Conservation (phyloP, 1,140 invertebrate genomes). For the Heliconius hewitsoni region DNA sequence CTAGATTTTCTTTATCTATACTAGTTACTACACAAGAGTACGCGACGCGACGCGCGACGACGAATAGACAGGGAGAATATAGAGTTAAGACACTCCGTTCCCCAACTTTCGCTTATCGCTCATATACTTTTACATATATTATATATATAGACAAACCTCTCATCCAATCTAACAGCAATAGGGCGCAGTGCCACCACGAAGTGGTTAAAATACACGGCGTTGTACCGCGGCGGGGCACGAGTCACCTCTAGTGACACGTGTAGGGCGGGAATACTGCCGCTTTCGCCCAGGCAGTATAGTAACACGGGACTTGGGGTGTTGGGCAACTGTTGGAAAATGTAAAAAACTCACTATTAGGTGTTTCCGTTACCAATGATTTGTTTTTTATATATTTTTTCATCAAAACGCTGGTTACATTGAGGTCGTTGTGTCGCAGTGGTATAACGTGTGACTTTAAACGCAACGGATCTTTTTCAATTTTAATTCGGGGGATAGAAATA, state of each 20-base stretch:
- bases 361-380: background rate
- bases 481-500: no score
- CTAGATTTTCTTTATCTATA: no score
- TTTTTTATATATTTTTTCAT: background rate
- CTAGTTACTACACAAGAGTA: no score
- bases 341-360: background rate
- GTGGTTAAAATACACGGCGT: constrained; percentile 84
- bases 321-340: constrained; percentile 81
- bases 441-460: no score
- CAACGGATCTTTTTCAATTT: no score
- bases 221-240: constrained; percentile 80
- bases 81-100: no score
- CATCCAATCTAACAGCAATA: constrained; percentile 89
- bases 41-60: no score
- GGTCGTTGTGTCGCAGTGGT: no score
- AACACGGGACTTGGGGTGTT: constrained; percentile 92
- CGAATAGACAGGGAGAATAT: no score
- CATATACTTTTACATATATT: no score
- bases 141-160: constrained; percentile 47
- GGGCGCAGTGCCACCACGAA: constrained; percentile 91
- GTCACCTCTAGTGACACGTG: constrained; percentile 86
- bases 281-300: constrained; percentile 84
- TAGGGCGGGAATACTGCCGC: constrained; percentile 83
- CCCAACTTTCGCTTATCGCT: no score
- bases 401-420: no score